Base-by-base conservation (phyloP, 2,888 invertebrate species). In the Microctonus brassicae region DNA sequence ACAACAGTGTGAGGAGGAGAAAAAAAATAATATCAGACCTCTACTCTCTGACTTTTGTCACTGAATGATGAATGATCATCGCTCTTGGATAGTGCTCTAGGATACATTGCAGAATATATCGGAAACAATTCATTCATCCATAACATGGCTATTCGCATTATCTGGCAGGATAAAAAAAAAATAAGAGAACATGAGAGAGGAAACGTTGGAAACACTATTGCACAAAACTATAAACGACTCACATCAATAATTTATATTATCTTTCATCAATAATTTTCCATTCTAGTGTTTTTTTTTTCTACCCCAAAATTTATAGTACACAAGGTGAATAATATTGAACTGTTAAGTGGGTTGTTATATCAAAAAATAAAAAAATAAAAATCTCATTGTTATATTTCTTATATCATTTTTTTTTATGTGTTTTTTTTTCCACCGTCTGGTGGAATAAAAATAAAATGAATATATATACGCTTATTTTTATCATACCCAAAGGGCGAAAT, bases 51-150 rank as follows among this genome's bases (percentile, higher is more conserved):
- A 80, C 76, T 79, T 78, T 81, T 77, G 80, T 81, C 81, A 73
- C 69, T 53, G 63, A 57, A 68, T 81, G 81, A 81, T 81, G 77
- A 76, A 81, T 76, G 80, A 81, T 73, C 72, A 60, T 57, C 24
- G 34, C 47, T n/a, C n/a, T n/a, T n/a, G n/a, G n/a, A 55, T 11
- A 26, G 53, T 42, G 65, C 65, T 33, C 13, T 22, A 24, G 39
- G 39, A 64, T 55, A 68, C 62, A 58, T 61, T 39, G 13, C 13
- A 13, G n/a, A 13, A 57, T 72, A 69, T 70, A 73, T 76, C 75
- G 75, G 76, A 78, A 80, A 79, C 78, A 79, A 79, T 79, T 55
- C 65, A 73, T 77, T 70, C 71, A 63, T 67, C 69, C 70, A 55
- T 52, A 72, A 66, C 24, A 24, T 4, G n/a, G 39, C 10, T 36